Conservation (phyloP, 2,888 invertebrate species). For the Isotomurus palustris region DNA sequence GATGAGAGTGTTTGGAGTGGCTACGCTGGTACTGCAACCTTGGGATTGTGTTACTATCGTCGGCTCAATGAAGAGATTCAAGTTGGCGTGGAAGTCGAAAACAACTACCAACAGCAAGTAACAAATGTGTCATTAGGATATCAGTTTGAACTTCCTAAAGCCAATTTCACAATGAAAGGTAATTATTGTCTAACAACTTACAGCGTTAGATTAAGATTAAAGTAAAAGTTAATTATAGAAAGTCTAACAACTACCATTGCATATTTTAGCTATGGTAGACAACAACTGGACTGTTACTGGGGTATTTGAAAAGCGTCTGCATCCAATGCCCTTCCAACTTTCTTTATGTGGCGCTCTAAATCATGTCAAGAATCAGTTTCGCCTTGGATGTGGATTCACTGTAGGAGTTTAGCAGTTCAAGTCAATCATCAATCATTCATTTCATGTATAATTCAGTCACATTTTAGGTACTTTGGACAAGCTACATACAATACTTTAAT, state of each 20-base stretch:
- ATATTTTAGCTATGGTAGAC: constrained; percentile 36
- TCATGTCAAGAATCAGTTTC: constrained; percentile 43
- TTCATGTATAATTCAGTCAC: background rate
- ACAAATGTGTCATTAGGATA: constrained; percentile 80
- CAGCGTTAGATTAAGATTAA: too few species aligned
- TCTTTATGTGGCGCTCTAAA: constrained; percentile 41
- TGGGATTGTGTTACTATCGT: constrained; percentile 90
- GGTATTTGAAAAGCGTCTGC: constrained; percentile 39
- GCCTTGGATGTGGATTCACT: constrained; percentile 40
- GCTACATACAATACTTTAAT: background rate
- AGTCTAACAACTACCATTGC: background rate
- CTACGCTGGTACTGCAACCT: constrained; percentile 65
- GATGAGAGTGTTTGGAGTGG: constrained; percentile 54
- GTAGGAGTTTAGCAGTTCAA: constrained; percentile 41
- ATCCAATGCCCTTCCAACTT: constrained; percentile 42
- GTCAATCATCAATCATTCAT: too few species aligned
- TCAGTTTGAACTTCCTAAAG: constrained; percentile 91
- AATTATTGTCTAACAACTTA: constrained; percentile 42
- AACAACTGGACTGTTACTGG: constrained; percentile 45
- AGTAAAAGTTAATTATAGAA: too few species aligned
- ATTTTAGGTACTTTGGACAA: background rate
- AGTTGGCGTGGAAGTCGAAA: constrained; percentile 91
- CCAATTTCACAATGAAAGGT: constrained; percentile 92
- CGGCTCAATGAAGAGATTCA: constrained; percentile 85
- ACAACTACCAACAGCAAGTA: constrained; percentile 84